A percentile compares a stretch with the other conserved stretches of the same genome.
Evolutionary conservation across 2,888 invertebrate genomes (phyloP).

Genomic region (Cantharis nigra): DNA sequence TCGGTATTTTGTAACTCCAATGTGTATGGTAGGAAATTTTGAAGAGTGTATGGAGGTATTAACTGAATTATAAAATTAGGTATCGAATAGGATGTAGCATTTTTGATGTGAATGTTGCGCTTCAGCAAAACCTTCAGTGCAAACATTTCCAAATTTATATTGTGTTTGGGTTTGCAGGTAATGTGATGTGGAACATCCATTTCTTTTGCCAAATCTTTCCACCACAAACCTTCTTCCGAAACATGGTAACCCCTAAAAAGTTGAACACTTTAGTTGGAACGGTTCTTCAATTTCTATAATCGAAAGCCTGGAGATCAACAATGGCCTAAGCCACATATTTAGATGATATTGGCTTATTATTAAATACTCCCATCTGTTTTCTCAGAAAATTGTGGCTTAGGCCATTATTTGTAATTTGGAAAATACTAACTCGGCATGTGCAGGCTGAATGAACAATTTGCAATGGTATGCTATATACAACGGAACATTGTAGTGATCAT

Average conservation of each 20-base stretch:
- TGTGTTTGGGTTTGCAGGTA: constrained; percentile 68
- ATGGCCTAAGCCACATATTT: too few species aligned
- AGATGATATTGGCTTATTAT: too few species aligned
- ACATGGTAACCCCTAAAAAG: constrained; percentile 67
- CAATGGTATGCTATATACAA: constrained; percentile 81
- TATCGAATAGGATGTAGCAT: constrained; percentile 54
- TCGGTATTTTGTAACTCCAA: constrained; percentile 62
- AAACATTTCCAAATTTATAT: constrained; percentile 65
- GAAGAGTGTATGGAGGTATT: constrained; percentile 74
- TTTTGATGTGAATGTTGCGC: constrained; percentile 45
- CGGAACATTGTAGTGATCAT: constrained; percentile 76
- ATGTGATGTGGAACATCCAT: constrained; percentile 69
- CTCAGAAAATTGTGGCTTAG: too few species aligned
- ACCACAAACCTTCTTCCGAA: constrained; percentile 75
- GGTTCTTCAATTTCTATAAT: too few species aligned
- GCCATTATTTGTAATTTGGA: neutral
- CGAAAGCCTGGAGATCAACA: too few species aligned
- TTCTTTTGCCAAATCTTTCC: constrained; percentile 75
- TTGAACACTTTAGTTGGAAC: too few species aligned
- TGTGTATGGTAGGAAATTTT: constrained; percentile 78
- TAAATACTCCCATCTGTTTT: too few species aligned
- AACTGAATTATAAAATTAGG: constrained; percentile 76
- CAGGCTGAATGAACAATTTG: constrained; percentile 73
- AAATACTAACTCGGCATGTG: constrained; percentile 69
- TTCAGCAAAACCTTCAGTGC: constrained; percentile 64